These are phyloP conservation scores for Numenius arquata DNA, from an alignment of 2,113 vertebrate species.

Conservation along the genomic window DNA sequence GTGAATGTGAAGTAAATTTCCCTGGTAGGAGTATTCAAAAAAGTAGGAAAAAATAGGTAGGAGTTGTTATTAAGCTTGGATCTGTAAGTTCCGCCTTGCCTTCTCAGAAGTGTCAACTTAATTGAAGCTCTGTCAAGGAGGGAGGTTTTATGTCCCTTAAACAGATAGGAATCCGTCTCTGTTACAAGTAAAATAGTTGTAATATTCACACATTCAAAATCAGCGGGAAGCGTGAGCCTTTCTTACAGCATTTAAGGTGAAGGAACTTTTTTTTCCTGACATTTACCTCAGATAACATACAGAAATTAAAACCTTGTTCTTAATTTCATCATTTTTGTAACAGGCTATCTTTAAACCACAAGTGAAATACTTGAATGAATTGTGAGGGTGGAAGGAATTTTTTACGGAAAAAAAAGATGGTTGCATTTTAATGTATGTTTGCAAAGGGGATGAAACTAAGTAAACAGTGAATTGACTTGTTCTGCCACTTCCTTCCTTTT, in stretches of 20 bases:
- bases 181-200: background rate
- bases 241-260: background rate
- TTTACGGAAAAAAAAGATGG: background rate
- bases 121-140: constrained; percentile 48
- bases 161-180: constrained; percentile 4
- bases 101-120: constrained; percentile 24
- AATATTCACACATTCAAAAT: background rate
- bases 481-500: constrained; percentile 7
- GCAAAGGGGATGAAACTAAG: background rate
- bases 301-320: background rate
- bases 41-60: background rate
- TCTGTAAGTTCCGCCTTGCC: background rate
- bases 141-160: constrained; percentile 17
- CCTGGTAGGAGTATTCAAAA: background rate
- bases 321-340: background rate
- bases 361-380: background rate
- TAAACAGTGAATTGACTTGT: background rate
- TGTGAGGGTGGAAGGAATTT: background rate
- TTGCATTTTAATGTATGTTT: background rate
- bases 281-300: background rate
- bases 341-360: background rate
- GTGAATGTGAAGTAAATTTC: background rate
- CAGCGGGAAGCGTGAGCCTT: background rate
- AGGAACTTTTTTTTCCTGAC: background rate
- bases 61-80: background rate